Evolutionary conservation across 2,888 invertebrate species (phyloP), one percentile per base, ranked within the genome.

Genomic region (Sinhomidia bicolor): DNA sequence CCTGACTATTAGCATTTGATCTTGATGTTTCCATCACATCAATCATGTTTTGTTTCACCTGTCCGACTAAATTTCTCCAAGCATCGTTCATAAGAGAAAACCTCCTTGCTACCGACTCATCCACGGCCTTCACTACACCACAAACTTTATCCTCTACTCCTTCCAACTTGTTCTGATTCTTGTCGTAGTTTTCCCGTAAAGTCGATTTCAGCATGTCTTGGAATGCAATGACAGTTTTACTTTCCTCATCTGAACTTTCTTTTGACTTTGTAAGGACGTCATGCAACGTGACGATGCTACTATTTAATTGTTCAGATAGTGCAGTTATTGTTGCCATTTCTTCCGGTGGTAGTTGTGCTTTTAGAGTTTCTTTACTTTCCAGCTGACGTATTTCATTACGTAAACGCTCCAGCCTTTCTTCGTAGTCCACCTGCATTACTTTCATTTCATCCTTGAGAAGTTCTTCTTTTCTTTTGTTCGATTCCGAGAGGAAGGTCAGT

Each of bases 361-460:
- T 85, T 36, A 36, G 44, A 12, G 51, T n/a, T 7, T 79, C 65
- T 29, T 71, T 76, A 4, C 29, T 23, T 41, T 85, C 85, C 29
- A 80, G 29, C 41, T 85, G 79, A 12, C 68, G 62, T n/a, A 85
- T 57, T 85, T 71, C 74, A 26, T 90, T 89, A 79, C 90, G 90
- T 0, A 91, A 78, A 29, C 91, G 47, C 17, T 88, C 86, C 9
- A 92, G 29, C 23, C 91, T 68, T 10, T 87, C 79, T 47, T 91
- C 91, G 54, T 92, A 92, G 10, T 92, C 91, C 51, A 81, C 81
- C 51, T 91, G 91, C 51, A 92, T 81, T 3, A 78, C 71, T 79
- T 95, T 95, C 89, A 95, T 94, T 93, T 96, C 95, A 32, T 94
- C 94, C 93, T 95, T 95, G 93, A 95, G 94, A 91, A 95, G 94